These are phyloP conservation scores for Platycnemis pennipes DNA, from an alignment of 2,888 invertebrate species.

Conservation along the genomic window DNA sequence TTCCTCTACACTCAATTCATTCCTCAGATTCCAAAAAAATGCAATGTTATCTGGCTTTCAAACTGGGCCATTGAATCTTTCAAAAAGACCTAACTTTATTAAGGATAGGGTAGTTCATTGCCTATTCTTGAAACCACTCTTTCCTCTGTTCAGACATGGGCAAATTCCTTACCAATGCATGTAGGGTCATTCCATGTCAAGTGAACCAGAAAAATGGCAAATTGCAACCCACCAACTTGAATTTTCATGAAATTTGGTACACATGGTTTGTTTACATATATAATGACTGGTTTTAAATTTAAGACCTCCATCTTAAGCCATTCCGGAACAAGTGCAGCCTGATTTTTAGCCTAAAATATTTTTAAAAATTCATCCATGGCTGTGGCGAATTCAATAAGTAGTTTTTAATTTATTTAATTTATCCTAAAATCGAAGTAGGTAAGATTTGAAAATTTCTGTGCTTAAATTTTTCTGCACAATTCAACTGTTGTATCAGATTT, in stretches of 20 bases:
- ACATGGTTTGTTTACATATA: neutral
- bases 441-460: neutral
- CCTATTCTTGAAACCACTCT: no score
- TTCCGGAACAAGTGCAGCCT: neutral
- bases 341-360: neutral
- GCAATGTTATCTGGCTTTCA: no score
- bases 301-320: neutral
- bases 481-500: neutral
- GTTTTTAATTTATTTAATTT: neutral
- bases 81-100: no score
- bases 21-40: no score
- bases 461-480: neutral
- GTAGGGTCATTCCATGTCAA: constrained; percentile 1
- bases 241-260: neutral
- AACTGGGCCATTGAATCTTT: no score
- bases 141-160: no score
- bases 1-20: no score
- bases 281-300: neutral
- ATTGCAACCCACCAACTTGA: neutral
- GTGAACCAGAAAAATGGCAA: neutral
- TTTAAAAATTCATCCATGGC: neutral
- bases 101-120: no score
- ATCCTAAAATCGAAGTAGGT: neutral
- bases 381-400: neutral
- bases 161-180: no score